Evolutionary conservation across 2,888 invertebrate genomes (phyloP).

Genomic region (Atethmia centrago): DNA sequence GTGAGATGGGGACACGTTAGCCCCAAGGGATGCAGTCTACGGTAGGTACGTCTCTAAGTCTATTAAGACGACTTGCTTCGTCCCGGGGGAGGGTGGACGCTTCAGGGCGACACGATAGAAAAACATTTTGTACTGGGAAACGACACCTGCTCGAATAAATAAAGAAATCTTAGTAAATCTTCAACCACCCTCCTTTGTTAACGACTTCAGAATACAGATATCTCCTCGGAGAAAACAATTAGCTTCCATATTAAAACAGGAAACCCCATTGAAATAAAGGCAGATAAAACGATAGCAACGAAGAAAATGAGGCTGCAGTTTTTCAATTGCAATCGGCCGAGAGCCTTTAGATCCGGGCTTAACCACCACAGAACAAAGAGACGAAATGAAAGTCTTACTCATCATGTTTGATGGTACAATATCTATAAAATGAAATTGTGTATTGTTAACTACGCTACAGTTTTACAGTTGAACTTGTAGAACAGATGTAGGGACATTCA

Average conservation of each 20-base stretch:
- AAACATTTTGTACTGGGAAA: constrained; percentile 86
- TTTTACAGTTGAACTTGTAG: constrained; percentile 83
- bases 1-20: constrained; percentile 79
- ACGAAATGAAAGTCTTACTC: constrained; percentile 75
- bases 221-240: constrained; percentile 71
- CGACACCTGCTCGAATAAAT: constrained; percentile 82
- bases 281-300: constrained; percentile 72
- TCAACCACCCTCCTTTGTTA: constrained; percentile 65
- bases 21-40: constrained; percentile 83
- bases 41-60: constrained; percentile 86
- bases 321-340: constrained; percentile 77
- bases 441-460: constrained; percentile 82
- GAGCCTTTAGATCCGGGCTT: constrained; percentile 70
- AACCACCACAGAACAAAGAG: constrained; percentile 75
- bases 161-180: constrained; percentile 77
- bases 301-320: constrained; percentile 79
- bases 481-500: constrained; percentile 86
- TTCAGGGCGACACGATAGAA: constrained; percentile 80
- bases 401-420: constrained; percentile 82
- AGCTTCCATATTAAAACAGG: constrained; percentile 74
- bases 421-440: constrained; percentile 85
- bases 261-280: constrained; percentile 71
- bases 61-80: constrained; percentile 87
- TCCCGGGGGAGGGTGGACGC: constrained; percentile 77
- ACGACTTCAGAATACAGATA: constrained; percentile 69